Evolutionary conservation across 2,113 vertebrate genomes (phyloP).

Genomic region (Semicossyphus pulcher): DNA sequence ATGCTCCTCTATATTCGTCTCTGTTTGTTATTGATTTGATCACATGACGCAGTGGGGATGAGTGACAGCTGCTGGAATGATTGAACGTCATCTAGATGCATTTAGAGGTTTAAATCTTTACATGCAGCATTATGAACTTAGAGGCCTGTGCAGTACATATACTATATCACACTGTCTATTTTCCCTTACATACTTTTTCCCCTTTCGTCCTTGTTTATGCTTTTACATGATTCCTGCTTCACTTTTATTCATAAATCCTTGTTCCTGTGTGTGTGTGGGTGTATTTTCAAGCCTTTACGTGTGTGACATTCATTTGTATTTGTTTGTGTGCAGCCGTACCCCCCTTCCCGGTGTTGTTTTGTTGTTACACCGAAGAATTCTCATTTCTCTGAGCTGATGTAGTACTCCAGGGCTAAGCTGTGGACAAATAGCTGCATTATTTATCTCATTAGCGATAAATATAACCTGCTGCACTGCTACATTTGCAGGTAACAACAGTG

Average conservation of each 20-base stretch:
- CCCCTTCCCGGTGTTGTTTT: background rate
- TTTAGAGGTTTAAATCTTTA: background rate
- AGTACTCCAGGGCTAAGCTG: conserved; percentile 42
- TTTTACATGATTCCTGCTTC: background rate
- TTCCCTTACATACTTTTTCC: background rate
- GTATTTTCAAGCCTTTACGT: conserved; percentile 9
- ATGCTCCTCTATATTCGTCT: conserved; percentile 11
- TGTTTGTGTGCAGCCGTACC: background rate
- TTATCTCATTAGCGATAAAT: conserved; percentile 77
- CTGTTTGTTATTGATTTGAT: conserved; percentile 28
- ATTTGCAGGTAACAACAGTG: conserved; percentile 64
- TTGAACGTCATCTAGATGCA: conserved; percentile 1
- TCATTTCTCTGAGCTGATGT: conserved; percentile 37
- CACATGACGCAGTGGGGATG: conserved; percentile 14
- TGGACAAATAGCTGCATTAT: conserved; percentile 66
- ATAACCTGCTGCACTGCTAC: conserved; percentile 48
- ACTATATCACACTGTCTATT: background rate
- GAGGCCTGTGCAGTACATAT: background rate
- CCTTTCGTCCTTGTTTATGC: background rate
- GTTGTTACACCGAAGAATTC: conserved; percentile 42
- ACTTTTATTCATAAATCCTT: background rate
- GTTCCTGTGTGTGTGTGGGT: background rate
- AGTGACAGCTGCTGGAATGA: conserved; percentile 41
- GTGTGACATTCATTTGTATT: conserved; percentile 25
- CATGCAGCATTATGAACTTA: background rate